These are phyloP conservation scores for Microplitis manilae DNA, from an alignment of 2,888 invertebrate genomes.

Conservation along the genomic window DNA sequence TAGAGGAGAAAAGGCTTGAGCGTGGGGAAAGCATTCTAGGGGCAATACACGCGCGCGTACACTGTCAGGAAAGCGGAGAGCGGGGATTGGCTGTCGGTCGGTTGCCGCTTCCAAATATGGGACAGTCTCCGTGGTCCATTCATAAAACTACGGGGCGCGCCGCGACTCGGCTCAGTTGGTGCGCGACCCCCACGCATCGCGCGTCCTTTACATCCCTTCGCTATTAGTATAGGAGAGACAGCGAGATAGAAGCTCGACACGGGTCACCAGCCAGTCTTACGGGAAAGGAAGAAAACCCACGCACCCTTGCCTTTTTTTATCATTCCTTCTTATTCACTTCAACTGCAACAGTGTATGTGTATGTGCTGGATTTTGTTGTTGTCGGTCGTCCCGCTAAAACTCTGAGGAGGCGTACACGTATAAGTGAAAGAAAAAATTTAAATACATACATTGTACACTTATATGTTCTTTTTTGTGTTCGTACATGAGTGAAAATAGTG, in stretches of 20 bases:
- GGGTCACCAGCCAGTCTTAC: constrained; percentile 13
- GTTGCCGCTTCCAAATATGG: constrained; percentile 86
- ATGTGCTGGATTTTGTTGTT: constrained; percentile 27
- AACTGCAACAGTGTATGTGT: constrained; percentile 14
- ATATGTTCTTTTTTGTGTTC: background rate
- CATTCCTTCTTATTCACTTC: constrained; percentile 26
- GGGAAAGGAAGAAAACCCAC: constrained; percentile 33
- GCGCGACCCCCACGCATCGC: constrained; percentile 72
- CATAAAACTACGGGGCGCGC: constrained; percentile 86
- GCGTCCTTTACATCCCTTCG: constrained; percentile 58
- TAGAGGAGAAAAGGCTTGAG: constrained; percentile 45
- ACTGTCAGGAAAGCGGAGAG: constrained; percentile 54
- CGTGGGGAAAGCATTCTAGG: constrained; percentile 46
- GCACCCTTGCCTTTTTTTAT: constrained; percentile 32
- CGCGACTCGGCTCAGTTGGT: constrained; percentile 76
- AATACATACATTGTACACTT: background rate
- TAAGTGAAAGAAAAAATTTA: constrained; percentile 3
- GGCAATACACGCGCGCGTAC: constrained; percentile 47
- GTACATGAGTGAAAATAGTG: constrained; percentile 15
- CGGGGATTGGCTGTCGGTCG: constrained; percentile 74
- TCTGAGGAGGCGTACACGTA: constrained; percentile 38
- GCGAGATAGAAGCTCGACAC: constrained; percentile 22
- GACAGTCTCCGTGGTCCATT: constrained; percentile 84
- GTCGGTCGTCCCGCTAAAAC: constrained; percentile 33
- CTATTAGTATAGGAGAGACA: constrained; percentile 9